Evolutionary conservation across 2,797 vertebrate species (phyloP).

Genomic region (Brachyrhaphis roseni): DNA sequence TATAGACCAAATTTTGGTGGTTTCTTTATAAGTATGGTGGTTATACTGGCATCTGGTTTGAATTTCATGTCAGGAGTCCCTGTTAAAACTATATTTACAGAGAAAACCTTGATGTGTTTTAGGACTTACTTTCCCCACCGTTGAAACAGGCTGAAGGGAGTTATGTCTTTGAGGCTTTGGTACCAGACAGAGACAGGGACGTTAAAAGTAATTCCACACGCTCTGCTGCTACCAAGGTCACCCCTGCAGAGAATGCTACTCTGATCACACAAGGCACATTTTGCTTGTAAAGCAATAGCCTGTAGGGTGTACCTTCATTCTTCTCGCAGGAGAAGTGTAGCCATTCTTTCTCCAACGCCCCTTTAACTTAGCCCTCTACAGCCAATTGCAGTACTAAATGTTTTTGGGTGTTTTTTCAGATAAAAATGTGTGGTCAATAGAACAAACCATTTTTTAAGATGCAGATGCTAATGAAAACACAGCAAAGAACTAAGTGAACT

Average conservation of each 20-base stretch:
- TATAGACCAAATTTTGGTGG: background rate
- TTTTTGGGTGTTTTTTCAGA: conserved; percentile 23
- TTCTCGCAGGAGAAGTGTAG: conserved; percentile 29
- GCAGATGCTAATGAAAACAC: conserved; percentile 22
- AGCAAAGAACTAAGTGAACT: conserved; percentile 39
- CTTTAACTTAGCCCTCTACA: conserved; percentile 25
- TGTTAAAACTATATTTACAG: background rate
- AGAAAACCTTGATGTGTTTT: background rate
- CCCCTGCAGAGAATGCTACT: conserved; percentile 48
- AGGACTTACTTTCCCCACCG: background rate
- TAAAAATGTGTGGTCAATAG: conserved; percentile 23
- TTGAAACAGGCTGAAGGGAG: background rate
- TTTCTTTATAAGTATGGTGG: background rate
- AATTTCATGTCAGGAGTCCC: background rate
- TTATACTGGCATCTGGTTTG: background rate
- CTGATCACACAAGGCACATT: conserved; percentile 26
- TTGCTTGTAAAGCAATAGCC: conserved; percentile 52
- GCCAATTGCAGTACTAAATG: conserved; percentile 33
- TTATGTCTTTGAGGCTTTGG: conserved; percentile 20
- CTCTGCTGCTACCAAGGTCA: conserved; percentile 46
- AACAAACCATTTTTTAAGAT: conserved; percentile 14
- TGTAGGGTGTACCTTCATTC: conserved; percentile 44
- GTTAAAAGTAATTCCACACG: conserved; percentile 38
- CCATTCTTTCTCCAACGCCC: conserved; percentile 37
- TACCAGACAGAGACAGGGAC: conserved; percentile 21